Conservation (phyloP, 2,888 invertebrate genomes). For the Strigamia maritima region DNA sequence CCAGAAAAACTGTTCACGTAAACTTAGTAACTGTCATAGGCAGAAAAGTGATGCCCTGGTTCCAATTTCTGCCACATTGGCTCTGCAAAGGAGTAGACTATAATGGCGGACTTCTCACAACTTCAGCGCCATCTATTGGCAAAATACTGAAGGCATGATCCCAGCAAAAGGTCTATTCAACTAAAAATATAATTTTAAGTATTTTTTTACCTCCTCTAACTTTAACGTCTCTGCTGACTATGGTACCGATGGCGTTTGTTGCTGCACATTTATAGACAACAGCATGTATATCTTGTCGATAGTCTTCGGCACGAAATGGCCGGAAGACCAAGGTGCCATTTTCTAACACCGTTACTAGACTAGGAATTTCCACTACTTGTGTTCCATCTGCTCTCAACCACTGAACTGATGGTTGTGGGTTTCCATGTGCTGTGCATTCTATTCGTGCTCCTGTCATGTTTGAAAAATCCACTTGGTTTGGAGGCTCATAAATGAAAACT, state of each 20-base stretch:
- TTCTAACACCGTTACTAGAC: constrained; percentile 67
- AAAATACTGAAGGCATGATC: no score
- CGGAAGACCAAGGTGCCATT: constrained; percentile 44
- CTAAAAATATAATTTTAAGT: no score
- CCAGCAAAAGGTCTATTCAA: no score
- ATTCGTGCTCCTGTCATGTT: constrained; percentile 90
- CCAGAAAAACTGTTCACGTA: no score
- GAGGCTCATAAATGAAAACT: constrained; percentile 8
- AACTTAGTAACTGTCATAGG: no score
- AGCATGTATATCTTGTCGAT: constrained; percentile 47
- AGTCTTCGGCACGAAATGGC: constrained; percentile 46
- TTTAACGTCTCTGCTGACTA: constrained; percentile 48
- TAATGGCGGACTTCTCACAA: no score
- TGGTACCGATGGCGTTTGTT: constrained; percentile 47
- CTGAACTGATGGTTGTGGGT: constrained; percentile 84
- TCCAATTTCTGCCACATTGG: no score
- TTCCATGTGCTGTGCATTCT: constrained; percentile 88
- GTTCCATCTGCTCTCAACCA: constrained; percentile 90
- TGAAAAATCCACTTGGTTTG: constrained; percentile 73
- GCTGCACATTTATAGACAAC: constrained; percentile 49
- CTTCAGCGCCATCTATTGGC: no score
- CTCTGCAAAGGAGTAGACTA: no score
- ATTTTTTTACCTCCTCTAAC: constrained; percentile 48
- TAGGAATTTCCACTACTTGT: constrained; percentile 86
- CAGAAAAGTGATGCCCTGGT: no score